These are phyloP conservation scores for Sinodicranocentrus sp. DNA, from an alignment of 2,888 invertebrate species.

Conservation along the genomic window DNA sequence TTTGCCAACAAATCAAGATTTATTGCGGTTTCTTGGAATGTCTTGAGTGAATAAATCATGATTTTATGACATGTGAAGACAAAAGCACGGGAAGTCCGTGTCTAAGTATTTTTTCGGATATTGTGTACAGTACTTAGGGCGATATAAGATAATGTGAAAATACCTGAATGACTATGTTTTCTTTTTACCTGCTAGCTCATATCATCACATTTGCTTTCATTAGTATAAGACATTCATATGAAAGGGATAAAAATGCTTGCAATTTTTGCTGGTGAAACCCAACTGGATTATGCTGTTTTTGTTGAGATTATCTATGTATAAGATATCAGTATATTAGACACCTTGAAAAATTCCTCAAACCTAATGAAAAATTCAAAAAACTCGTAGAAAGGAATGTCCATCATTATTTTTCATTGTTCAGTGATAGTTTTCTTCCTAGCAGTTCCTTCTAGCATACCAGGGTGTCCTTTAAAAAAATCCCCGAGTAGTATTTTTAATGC, in stretches of 20 bases:
- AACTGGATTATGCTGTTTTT: too few relatives aligned
- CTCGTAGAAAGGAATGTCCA: constrained; percentile 2
- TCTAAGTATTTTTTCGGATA: constrained; percentile 10
- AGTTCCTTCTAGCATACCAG: background rate
- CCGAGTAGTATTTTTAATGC: background rate
- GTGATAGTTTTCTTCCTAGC: constrained; percentile 11
- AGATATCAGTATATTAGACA: too few relatives aligned
- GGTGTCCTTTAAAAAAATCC: constrained; percentile 4
- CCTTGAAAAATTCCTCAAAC: constrained; percentile 16
- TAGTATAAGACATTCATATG: too few relatives aligned
- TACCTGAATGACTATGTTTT: background rate
- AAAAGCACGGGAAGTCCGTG: constrained; percentile 39
- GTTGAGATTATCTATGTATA: background rate
- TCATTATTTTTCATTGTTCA: background rate
- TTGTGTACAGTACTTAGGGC: background rate
- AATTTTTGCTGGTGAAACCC: too few relatives aligned
- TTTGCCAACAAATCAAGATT: constrained; percentile 6
- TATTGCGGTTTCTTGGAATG: constrained; percentile 7
- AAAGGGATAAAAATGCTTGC: too few relatives aligned
- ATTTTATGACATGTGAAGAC: constrained; percentile 32
- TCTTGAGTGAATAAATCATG: constrained; percentile 37
- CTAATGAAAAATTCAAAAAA: background rate
- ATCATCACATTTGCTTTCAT: too few relatives aligned
- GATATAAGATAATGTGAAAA: constrained; percentile 6
- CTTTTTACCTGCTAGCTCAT: too few relatives aligned